These are phyloP conservation scores for Mixornis gularis DNA, from an alignment of 2,113 vertebrate species.

Conservation along the genomic window DNA sequence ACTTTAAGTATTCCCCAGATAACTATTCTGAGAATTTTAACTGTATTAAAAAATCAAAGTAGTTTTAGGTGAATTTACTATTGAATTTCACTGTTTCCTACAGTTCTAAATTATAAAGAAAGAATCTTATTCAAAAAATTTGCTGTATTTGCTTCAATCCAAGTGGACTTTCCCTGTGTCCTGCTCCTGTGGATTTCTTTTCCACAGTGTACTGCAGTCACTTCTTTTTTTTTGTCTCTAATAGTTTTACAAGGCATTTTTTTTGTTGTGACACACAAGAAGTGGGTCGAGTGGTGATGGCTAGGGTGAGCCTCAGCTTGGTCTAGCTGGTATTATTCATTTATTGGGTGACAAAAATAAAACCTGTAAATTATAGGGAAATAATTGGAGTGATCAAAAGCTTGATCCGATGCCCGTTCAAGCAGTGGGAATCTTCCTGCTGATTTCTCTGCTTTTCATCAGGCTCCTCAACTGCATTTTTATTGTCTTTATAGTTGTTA, in stretches of 20 bases:
- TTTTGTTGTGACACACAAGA: not conserved
- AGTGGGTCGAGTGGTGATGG: rapidly evolving
- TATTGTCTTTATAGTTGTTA: not conserved
- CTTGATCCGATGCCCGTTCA: rapidly evolving
- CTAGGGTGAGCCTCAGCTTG: not conserved
- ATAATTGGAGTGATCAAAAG: not conserved
- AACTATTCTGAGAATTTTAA: not conserved
- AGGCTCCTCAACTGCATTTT: not conserved
- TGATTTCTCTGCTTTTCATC: not conserved
- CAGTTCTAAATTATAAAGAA: not conserved
- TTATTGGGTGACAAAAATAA: not conserved
- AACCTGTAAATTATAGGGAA: not conserved
- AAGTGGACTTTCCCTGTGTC: not conserved
- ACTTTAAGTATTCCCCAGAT: not conserved
- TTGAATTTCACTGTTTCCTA: not conserved
- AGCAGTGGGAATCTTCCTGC: not conserved
- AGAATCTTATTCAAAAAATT: not conserved
- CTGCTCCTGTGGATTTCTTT: not conserved
- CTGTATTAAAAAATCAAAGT: not conserved
- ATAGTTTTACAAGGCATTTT: not conserved
- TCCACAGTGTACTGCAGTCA: not conserved
- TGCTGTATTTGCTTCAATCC: not conserved
- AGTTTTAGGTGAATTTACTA: not conserved
- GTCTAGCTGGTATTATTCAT: not conserved
- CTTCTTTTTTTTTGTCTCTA: not conserved